Percentiles rank a stretch among this genome's conserved stretches.
These are phyloP conservation scores for Hippotragus niger DNA, from an alignment of 2,113 vertebrate genomes.

Conservation along the genomic window DNA sequence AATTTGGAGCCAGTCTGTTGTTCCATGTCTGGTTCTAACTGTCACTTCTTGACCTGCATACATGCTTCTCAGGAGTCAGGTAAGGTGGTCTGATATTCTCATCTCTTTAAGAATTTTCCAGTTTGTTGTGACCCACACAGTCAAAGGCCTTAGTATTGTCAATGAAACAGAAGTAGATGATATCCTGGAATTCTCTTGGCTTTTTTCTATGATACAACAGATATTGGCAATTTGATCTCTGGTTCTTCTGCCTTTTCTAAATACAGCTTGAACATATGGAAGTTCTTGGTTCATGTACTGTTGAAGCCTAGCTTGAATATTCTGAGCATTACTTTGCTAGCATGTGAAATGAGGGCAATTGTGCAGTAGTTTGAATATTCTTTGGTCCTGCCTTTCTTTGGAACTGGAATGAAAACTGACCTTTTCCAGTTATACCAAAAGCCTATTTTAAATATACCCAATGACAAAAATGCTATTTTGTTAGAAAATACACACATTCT, in stretches of 20 bases:
- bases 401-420: not conserved
- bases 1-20: not conserved
- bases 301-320: not conserved
- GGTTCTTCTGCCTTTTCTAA: not conserved
- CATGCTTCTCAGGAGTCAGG: not conserved
- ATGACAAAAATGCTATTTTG: not conserved
- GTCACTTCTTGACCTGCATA: not conserved
- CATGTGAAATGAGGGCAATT: not conserved
- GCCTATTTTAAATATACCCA: not conserved
- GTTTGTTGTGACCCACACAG: not conserved
- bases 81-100: not conserved
- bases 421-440: not conserved
- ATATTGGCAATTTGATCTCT: not conserved
- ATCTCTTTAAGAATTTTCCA: not conserved
- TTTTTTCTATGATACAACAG: not conserved
- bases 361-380: not conserved
- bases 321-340: not conserved
- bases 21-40: not conserved
- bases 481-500: not conserved
- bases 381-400: not conserved
- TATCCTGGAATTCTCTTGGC: not conserved
- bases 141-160: not conserved
- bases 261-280: not conserved
- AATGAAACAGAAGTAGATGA: not conserved
- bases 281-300: not conserved